Evolutionary conservation across 2,888 invertebrate genomes (phyloP).

Genomic region (Tetragonisca angustula): DNA sequence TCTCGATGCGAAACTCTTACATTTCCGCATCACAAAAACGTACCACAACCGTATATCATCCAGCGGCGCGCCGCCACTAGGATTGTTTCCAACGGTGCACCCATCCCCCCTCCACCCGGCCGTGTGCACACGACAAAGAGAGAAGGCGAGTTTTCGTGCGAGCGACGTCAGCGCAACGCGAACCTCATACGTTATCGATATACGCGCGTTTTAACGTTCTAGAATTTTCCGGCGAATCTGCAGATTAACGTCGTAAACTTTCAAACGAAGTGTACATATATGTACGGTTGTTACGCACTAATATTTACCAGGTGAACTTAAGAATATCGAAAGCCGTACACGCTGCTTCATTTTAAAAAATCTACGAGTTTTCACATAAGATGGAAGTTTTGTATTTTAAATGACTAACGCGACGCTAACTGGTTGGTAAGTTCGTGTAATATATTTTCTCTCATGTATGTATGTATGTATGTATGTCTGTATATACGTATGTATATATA

Average conservation of each 20-base stretch:
- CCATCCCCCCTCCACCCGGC: background rate
- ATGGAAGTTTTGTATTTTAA: too few species aligned
- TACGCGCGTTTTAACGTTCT: slow-evolving; percentile 22
- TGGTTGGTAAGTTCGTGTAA: too few species aligned
- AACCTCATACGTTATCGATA: background rate
- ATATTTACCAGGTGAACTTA: too few species aligned
- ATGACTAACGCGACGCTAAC: too few species aligned
- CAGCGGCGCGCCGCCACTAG: slow-evolving; percentile 77
- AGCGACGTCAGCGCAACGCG: background rate
- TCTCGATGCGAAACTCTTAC: slow-evolving; percentile 49
- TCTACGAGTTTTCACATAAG: background rate
- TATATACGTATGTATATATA: background rate
- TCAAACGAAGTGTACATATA: background rate
- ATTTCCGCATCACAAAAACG: slow-evolving; percentile 61
- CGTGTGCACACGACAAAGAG: slow-evolving; percentile 6
- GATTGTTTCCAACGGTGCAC: slow-evolving; percentile 55
- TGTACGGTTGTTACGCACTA: too few species aligned
- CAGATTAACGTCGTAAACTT: too few species aligned
- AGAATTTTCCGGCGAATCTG: slow-evolving; percentile 24
- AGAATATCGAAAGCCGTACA: background rate
- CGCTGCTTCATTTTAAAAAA: background rate
- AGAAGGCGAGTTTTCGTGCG: slow-evolving; percentile 47
- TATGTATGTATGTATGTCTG: too few species aligned
- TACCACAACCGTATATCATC: slow-evolving; percentile 61
- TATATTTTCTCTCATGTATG: too few species aligned